Conservation (phyloP, 2,113 vertebrate genomes). For the Gambusia holbrooki region DNA sequence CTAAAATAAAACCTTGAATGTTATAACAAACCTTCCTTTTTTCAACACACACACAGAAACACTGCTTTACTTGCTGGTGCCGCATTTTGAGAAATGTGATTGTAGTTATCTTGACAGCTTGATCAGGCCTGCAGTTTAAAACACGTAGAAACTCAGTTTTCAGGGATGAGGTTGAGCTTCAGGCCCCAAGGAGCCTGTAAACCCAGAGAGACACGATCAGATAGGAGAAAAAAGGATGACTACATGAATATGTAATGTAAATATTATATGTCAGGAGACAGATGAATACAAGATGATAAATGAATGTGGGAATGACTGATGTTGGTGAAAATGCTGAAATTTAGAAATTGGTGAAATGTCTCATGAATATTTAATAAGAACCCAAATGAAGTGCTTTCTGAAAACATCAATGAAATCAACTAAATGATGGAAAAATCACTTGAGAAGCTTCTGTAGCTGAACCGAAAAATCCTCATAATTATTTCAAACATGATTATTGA, state of each 20-base stretch:
- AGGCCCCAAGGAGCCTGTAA: not conserved
- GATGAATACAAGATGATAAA: conserved; percentile 20
- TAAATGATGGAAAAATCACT: not conserved
- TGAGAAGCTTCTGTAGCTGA: too few relatives aligned
- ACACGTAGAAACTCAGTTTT: not conserved
- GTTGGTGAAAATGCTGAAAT: conserved; percentile 3
- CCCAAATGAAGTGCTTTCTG: not conserved
- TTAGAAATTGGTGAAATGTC: not conserved
- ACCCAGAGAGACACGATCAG: not conserved
- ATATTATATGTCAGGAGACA: not conserved
- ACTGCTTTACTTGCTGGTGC: not conserved
- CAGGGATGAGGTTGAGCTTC: not conserved
- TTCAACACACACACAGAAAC: not conserved
- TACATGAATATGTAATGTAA: not conserved
- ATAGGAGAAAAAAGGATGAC: not conserved
- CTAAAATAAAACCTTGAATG: not conserved
- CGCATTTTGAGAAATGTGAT: conserved; percentile 1
- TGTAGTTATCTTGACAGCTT: conserved; percentile 9
- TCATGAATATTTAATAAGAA: conserved; percentile 23
- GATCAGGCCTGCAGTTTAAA: not conserved
- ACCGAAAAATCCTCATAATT: too few relatives aligned
- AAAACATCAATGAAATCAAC: not conserved
- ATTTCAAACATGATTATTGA: too few relatives aligned
- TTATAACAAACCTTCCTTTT: not conserved
- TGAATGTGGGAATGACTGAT: not conserved